Conservation (phyloP, 2,113 vertebrate species). For the Pithys albifrons region DNA sequence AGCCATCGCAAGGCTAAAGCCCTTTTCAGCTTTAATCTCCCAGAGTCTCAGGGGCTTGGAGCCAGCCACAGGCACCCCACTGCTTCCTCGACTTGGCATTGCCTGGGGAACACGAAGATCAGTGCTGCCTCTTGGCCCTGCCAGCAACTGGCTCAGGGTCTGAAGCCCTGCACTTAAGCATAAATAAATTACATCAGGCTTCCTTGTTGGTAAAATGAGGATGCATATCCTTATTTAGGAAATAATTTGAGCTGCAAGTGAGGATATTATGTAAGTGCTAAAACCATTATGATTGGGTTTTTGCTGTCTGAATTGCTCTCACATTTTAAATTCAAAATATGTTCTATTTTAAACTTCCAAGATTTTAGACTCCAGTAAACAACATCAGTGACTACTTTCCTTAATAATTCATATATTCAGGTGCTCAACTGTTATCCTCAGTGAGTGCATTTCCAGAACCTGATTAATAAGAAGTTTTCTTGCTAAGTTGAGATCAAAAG, state of each 20-base stretch:
- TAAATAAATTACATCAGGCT: background rate
- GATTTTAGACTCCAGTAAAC: background rate
- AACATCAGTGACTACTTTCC: background rate
- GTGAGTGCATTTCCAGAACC: background rate
- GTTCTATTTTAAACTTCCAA: background rate
- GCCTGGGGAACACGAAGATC: background rate
- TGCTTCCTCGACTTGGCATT: background rate
- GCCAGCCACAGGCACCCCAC: background rate
- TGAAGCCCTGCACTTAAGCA: background rate
- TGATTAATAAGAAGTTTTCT: background rate
- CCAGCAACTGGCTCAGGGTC: background rate
- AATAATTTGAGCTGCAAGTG: background rate
- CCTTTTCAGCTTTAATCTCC: background rate
- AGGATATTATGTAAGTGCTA: background rate
- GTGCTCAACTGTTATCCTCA: background rate
- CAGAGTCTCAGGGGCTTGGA: accelerated
- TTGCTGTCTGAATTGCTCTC: background rate
- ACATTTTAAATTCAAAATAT: background rate
- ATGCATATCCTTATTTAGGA: background rate
- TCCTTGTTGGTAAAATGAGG: background rate
- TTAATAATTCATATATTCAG: background rate
- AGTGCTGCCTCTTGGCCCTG: accelerated
- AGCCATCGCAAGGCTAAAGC: background rate
- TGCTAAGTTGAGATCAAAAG: background rate
- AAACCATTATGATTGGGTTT: background rate